Base-by-base conservation (phyloP, 2,888 invertebrate genomes). In the Diarsia mendica region DNA sequence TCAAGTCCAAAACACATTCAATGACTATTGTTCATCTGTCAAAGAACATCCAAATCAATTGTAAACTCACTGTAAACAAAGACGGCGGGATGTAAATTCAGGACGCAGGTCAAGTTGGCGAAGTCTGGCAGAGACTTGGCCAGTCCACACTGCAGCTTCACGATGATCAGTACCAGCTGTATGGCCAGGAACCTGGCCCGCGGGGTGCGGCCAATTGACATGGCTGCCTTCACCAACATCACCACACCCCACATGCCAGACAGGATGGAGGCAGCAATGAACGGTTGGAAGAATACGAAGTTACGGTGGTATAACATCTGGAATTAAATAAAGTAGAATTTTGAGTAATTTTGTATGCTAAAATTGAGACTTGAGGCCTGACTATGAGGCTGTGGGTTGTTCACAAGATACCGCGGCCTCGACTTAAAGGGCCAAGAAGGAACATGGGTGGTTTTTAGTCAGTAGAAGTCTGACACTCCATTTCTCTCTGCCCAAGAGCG, bases 171-270 rank as follows among this genome's bases (percentile, higher is more conserved):
- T 2, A 97, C 97, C 88, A 98, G 88, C 90, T 98, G 98, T 23
- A 97, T 93, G 0, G 97, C 97, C 64, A 97, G 78, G 88, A 97
- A 97, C 88, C 97, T 96, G 0, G 93, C 93, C 46, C 94, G 92
- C 20, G 97, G 94, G 88, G 75, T 95, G 90, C 89, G 94, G 87
- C 90, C 98, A 75, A 93, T 97, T 0, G 89, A 76, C 77, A 91
- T 92, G 0, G 92, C 93, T 0, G 92, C 92, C 0, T 96, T 96
- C 39, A 97, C 97, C 8, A 97, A 96, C 97, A 98, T 97, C 55
- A 97, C 96, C 89, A 98, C 96, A 1, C 97, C 97, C 97, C 98
- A 98, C 65, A 98, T 95, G 20, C 97, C 98, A 46, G 97, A 93
- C 11, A 98, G 92, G 78, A 98, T 98, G 10, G 98, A 98, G 3